Percentiles rank a stretch among this genome's conserved stretches.
phyloP scores from a whole-genome alignment of 2,113 vertebrate genomes.

The Podocnemis expansa region DNA sequence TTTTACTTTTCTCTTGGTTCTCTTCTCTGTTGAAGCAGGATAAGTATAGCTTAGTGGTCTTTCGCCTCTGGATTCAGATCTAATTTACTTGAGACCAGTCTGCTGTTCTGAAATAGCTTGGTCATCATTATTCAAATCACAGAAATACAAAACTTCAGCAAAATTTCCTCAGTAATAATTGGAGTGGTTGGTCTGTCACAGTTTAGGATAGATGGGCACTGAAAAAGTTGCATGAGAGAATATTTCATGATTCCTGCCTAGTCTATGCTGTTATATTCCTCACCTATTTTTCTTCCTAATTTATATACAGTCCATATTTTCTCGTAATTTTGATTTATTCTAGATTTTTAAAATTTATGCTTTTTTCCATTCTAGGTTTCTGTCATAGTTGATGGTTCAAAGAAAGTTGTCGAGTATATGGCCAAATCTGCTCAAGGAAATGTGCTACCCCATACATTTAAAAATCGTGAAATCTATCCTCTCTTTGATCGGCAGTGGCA shows the following conservation, averaged over 20 bases:
- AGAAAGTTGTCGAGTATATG: constrained; percentile 90
- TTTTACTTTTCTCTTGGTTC: background rate
- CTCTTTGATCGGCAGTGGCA: constrained; percentile 98
- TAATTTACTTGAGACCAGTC: background rate
- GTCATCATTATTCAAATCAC: background rate
- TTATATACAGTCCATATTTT: background rate
- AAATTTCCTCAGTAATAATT: background rate
- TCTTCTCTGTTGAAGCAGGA: background rate
- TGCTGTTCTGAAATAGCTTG: background rate
- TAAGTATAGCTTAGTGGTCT: background rate
- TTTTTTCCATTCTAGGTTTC: constrained; percentile 81
- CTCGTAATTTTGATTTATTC: background rate
- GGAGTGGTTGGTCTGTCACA: background rate
- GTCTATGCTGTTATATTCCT: background rate
- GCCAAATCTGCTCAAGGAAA: constrained; percentile 80
- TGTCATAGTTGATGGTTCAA: constrained; percentile 87
- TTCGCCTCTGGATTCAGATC: background rate
- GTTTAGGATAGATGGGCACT: background rate
- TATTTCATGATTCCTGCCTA: background rate
- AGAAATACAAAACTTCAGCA: background rate
- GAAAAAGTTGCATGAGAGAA: background rate
- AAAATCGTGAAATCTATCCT: constrained; percentile 88
- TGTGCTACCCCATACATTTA: constrained; percentile 87
- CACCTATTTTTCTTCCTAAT: background rate
- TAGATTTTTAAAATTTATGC: background rate